Conservation (phyloP, 2,888 invertebrate species). For the Anoplius nigerrimus region DNA sequence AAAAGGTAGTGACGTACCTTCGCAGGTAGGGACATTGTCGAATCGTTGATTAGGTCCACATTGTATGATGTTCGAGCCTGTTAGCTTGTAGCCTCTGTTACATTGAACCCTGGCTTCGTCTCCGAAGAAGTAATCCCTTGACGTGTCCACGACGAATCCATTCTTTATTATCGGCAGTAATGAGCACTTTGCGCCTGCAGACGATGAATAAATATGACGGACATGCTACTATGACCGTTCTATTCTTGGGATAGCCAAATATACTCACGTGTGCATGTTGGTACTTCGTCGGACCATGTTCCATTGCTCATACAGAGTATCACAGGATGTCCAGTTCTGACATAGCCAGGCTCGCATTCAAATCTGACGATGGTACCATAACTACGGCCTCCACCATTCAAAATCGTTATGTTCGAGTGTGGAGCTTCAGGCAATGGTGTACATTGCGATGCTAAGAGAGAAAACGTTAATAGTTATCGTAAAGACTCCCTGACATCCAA, state of each 20-base stretch:
- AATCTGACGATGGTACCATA: constrained; percentile 95
- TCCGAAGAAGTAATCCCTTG: constrained; percentile 86
- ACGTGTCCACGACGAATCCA: constrained; percentile 89
- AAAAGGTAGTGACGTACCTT: constrained; percentile 75
- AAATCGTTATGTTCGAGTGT: constrained; percentile 89
- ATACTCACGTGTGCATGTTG: constrained; percentile 85
- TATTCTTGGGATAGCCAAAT: not conserved
- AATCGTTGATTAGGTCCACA: constrained; percentile 91
- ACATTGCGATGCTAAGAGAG: constrained; percentile 88
- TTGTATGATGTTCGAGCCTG: constrained; percentile 87
- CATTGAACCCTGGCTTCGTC: constrained; percentile 95
- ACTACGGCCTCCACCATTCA: constrained; percentile 93
- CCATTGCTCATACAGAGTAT: constrained; percentile 96
- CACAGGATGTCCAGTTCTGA: constrained; percentile 91
- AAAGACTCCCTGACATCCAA: too few species aligned
- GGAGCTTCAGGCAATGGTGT: constrained; percentile 90
- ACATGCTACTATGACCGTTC: not conserved
- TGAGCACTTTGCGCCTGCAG: constrained; percentile 81
- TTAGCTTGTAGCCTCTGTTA: constrained; percentile 91
- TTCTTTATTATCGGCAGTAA: constrained; percentile 88
- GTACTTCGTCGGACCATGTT: constrained; percentile 95
- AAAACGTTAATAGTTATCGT: not conserved
- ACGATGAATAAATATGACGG: not conserved
- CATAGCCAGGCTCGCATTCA: constrained; percentile 94
- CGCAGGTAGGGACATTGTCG: constrained; percentile 89